Conservation (phyloP, 1,140 invertebrate species). For the Drosophila prosaltans region DNA sequence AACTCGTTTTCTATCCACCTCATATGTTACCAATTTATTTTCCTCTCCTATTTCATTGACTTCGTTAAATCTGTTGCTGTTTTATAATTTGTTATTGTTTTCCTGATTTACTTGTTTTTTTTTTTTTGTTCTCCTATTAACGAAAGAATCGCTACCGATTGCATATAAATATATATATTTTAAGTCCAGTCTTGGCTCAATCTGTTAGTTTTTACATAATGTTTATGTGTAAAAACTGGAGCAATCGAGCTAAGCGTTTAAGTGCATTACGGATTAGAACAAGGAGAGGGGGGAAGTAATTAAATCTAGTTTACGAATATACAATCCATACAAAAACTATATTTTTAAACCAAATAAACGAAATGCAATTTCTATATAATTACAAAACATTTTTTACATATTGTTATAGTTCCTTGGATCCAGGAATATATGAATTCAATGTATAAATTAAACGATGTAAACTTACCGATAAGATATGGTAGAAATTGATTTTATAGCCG, state of each 20-base stretch:
- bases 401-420: not conserved
- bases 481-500: no score
- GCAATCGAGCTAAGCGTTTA: constrained; percentile 41
- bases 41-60: not conserved
- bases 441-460: no score
- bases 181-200: not conserved
- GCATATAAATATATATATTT: constrained; percentile 39
- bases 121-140: not conserved
- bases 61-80: constrained; percentile 22
- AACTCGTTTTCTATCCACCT: constrained; percentile 8
- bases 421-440: no score
- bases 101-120: constrained; percentile 34
- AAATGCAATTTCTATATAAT: constrained; percentile 68
- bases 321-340: constrained; percentile 58
- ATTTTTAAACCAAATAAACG: constrained; percentile 79
- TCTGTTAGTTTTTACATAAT: not conserved
- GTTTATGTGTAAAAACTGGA: not conserved
- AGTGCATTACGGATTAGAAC: constrained; percentile 54
- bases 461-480: no score
- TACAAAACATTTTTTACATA: not conserved
- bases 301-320: constrained; percentile 46
- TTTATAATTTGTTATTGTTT: constrained; percentile 19
- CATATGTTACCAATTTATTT: not conserved
- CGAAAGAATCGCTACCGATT: constrained; percentile 11
- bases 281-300: constrained; percentile 14